phyloP scores from a whole-genome alignment of 1,140 invertebrate genomes.

The Bicyclus anynana region DNA sequence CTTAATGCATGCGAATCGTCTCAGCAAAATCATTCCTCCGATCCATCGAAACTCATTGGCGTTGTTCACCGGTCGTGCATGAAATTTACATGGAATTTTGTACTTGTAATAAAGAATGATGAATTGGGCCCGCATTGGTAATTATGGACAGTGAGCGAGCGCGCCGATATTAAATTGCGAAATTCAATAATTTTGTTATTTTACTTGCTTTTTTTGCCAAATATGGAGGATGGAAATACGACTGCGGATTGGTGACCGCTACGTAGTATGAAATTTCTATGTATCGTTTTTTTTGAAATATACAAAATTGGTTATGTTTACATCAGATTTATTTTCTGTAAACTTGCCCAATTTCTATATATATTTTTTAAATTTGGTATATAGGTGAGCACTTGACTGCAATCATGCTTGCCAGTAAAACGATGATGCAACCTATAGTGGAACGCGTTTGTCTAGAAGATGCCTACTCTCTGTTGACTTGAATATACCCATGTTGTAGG shows the following conservation, averaged over 20 bases:
- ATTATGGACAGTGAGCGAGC: slow-evolving; percentile 59
- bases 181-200: slow-evolving; percentile 69
- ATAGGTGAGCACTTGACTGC: too few relatives aligned
- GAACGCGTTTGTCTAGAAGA: too few relatives aligned
- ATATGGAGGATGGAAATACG: slow-evolving; percentile 33
- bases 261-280: not conserved
- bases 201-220: slow-evolving; percentile 30
- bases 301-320: too few relatives aligned
- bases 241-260: not conserved
- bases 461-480: too few relatives aligned
- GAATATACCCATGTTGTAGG: too few relatives aligned
- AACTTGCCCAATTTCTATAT: too few relatives aligned
- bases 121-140: slow-evolving; percentile 71
- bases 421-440: too few relatives aligned
- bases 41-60: slow-evolving; percentile 26
- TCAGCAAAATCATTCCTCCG: slow-evolving; percentile 19
- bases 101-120: slow-evolving; percentile 75
- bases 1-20: too few relatives aligned
- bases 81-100: slow-evolving; percentile 74
- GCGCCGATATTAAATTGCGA: slow-evolving; percentile 63
- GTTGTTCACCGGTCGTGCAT: slow-evolving; percentile 43
- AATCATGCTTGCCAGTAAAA: too few relatives aligned
- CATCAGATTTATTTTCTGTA: too few relatives aligned
- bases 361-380: too few relatives aligned
- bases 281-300: too few relatives aligned